Base-by-base conservation (phyloP, 1,140 invertebrate species). In the Drosophila guanche region DNA sequence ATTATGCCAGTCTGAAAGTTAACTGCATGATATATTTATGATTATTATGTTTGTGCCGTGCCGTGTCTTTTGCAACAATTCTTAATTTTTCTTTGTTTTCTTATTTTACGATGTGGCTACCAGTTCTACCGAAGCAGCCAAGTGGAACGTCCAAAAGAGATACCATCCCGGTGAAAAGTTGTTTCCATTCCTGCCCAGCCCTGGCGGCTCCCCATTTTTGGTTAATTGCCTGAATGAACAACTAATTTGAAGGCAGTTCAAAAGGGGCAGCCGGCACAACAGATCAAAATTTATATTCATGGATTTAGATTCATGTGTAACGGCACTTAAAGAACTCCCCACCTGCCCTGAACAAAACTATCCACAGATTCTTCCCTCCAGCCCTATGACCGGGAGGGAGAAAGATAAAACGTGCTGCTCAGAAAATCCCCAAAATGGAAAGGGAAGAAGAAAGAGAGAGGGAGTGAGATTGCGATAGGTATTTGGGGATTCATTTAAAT, bases 201-300 rank as follows among this genome's bases (percentile, higher is more conserved):
- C 42, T 67, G n/a, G 37, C 22, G 51, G 27, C 14, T n/a, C 45
- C 48, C 59, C 74, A 72, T 77, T 80, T 37, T 86, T 81, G 66
- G 76, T 83, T 90, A 89, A 90, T 90, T 90, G 89, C 78, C 68
- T 86, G 80, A 79, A 83, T 89, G 89, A 83, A 58, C 78, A 83
- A 86, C 89, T 89, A 86, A 89, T 90, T 85, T 79, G 85, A 71
- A 79, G 78, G 83, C 84, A 79, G 76, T 79, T 89, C 83, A 83
- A 86, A 83, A 69, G 84, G 86, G 86, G 47, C 78, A 78, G 63
- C 71, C 63, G 79, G 77, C 73, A 85, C 69, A 85, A 81, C 81
- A 80, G 63, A 81, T 81, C 66, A 56, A 73, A 85, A 81, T 86
- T 80, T 84, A 85, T 86, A 67, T 79, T 66, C 59, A 72, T 68